These are phyloP conservation scores for Acomys russatus DNA, from an alignment of 2,797 vertebrate species.

Conservation along the genomic window DNA sequence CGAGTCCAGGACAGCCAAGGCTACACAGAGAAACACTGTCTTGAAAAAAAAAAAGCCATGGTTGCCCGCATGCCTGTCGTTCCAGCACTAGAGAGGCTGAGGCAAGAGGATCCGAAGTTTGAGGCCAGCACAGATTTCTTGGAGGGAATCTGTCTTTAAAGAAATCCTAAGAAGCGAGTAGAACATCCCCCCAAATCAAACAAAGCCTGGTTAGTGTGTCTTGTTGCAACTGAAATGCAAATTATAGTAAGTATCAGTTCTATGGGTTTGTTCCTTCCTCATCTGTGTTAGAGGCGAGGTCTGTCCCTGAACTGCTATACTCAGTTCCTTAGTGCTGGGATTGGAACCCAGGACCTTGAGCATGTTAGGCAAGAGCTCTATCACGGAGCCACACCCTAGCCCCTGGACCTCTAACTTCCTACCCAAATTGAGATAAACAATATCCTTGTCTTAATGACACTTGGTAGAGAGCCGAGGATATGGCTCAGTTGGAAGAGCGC, in stretches of 20 bases:
- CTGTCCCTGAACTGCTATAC: neutral
- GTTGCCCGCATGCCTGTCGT: no score
- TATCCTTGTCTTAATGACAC: neutral
- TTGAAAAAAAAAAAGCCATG: no score
- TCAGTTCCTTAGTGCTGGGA: neutral
- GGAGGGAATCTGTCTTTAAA: neutral
- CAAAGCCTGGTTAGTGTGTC: neutral
- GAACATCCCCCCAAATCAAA: neutral
- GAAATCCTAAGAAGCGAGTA: neutral
- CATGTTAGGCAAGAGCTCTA: neutral
- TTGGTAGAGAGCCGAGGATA: neutral
- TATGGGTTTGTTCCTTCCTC: slow-evolving; percentile 24
- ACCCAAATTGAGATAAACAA: neutral
- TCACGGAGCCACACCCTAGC: neutral
- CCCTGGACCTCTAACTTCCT: neutral
- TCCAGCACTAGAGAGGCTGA: no score
- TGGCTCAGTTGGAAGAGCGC: neutral
- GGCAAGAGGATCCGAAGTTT: neutral
- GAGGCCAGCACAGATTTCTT: neutral
- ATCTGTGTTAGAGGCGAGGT: slow-evolving; percentile 4
- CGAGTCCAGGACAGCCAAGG: no score
- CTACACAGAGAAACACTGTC: no score
- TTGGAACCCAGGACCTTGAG: neutral
- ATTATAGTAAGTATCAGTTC: neutral
- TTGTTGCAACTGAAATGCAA: slow-evolving; percentile 1